Percentiles rank a stretch among this genome's conserved stretches.
Evolutionary conservation across 2,113 vertebrate species (phyloP).

Genomic region (Microcebus griseorufus): DNA sequence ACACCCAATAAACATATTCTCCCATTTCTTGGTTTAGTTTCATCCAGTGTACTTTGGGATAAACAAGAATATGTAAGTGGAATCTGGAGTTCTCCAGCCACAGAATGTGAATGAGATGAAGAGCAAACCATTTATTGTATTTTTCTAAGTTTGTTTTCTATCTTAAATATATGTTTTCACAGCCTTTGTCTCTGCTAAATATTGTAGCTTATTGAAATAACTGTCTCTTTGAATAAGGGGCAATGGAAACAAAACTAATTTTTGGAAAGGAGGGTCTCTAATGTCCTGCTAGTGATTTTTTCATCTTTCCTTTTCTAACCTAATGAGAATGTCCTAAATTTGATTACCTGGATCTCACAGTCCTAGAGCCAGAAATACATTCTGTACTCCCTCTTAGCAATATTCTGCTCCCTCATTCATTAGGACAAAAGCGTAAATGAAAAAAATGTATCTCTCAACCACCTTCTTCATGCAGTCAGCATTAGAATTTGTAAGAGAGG

Average conservation of each 20-base stretch:
- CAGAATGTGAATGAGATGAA: constrained; percentile 49
- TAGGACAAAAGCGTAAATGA: constrained; percentile 34
- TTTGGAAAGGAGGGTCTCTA: constrained; percentile 41
- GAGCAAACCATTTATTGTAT: constrained; percentile 37
- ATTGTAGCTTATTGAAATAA: constrained; percentile 27
- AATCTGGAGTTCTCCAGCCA: constrained; percentile 5
- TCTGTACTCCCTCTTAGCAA: background rate
- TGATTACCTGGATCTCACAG: background rate
- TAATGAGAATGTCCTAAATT: constrained; percentile 44
- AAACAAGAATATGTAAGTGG: background rate
- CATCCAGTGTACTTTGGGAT: constrained; percentile 44
- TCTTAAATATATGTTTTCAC: constrained; percentile 47
- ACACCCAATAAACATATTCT: background rate
- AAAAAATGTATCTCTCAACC: background rate
- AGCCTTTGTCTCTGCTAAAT: constrained; percentile 44
- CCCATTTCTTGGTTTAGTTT: constrained; percentile 11
- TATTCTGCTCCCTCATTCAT: background rate
- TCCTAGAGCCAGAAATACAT: constrained; percentile 23
- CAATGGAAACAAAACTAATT: constrained; percentile 7
- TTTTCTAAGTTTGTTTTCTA: constrained; percentile 48
- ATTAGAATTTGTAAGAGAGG: background rate
- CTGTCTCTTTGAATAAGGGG: constrained; percentile 30
- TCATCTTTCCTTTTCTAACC: constrained; percentile 44
- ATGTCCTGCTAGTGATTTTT: constrained; percentile 15
- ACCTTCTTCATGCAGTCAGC: constrained; percentile 14